Conservation (phyloP, 1,140 invertebrate genomes). For the Drosophila ambigua region DNA sequence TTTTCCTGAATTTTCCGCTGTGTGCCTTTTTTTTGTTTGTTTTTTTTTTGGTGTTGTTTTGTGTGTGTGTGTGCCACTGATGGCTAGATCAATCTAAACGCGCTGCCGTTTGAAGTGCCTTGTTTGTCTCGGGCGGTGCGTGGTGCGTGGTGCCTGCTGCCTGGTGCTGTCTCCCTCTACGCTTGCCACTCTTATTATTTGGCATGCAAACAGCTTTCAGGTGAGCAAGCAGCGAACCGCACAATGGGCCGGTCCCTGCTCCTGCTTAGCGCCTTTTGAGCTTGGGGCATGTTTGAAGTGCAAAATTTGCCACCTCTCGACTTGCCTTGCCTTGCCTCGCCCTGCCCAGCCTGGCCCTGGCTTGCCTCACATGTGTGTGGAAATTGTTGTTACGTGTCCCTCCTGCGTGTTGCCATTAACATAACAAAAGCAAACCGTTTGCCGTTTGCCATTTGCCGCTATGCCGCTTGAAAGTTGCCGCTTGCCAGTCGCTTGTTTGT, state of each 20-base stretch:
- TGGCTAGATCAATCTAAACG: slow-evolving; percentile 56
- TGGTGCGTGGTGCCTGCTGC: too few species aligned
- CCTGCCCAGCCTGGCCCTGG: slow-evolving; percentile 43
- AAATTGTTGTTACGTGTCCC: slow-evolving; percentile 77
- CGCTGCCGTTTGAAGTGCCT: slow-evolving; percentile 63
- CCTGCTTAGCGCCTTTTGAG: slow-evolving; percentile 1
- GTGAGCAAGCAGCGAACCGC: slow-evolving; percentile 26
- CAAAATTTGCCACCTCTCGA: slow-evolving; percentile 52
- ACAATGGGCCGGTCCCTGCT: neutral
- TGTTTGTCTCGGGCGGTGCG: slow-evolving; percentile 32
- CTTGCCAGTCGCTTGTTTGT: slow-evolving; percentile 53
- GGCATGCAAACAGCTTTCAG: slow-evolving; percentile 72
- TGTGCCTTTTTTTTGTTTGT: slow-evolving; percentile 25
- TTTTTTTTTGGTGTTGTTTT: neutral
- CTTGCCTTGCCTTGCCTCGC: slow-evolving; percentile 13
- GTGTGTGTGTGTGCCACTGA: too few species aligned
- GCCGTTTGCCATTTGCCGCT: slow-evolving; percentile 20
- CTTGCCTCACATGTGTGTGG: slow-evolving; percentile 49
- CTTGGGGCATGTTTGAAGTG: slow-evolving; percentile 56
- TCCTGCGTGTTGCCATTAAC: slow-evolving; percentile 66
- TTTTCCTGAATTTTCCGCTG: slow-evolving; percentile 14
- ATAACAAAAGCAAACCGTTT: slow-evolving; percentile 71
- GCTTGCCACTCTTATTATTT: slow-evolving; percentile 74
- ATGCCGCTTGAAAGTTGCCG: slow-evolving; percentile 20
- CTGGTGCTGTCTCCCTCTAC: slow-evolving; percentile 6